A percentile compares a stretch with the other conserved stretches of the same genome.
Evolutionary conservation across 2,888 invertebrate species (phyloP).

Genomic region (Cephonodes hylas): DNA sequence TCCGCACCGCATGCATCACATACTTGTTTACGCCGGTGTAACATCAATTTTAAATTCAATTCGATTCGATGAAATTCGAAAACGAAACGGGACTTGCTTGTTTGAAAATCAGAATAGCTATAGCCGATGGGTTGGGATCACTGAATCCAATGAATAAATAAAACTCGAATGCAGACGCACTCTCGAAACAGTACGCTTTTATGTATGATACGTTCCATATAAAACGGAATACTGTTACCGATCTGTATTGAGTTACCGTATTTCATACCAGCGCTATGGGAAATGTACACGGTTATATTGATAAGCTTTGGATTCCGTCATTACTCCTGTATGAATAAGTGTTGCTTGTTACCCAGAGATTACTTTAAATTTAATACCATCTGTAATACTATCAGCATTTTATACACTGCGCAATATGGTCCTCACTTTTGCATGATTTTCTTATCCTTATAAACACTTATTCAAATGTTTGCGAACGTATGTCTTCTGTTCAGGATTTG

Average conservation of each 20-base stretch:
- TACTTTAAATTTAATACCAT: neutral
- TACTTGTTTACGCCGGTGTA: neutral
- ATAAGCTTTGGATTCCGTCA: neutral
- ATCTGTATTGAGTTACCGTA: slow-evolving; percentile 6
- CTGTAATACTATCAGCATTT: neutral
- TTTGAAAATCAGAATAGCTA: slow-evolving; percentile 38
- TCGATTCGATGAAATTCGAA: slow-evolving; percentile 25
- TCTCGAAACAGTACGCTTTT: slow-evolving; percentile 11
- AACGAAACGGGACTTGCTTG: slow-evolving; percentile 33
- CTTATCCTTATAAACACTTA: too few relatives aligned
- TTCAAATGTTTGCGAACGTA: too few relatives aligned
- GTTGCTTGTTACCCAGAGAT: neutral
- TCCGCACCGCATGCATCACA: neutral
- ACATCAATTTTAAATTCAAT: slow-evolving; percentile 32
- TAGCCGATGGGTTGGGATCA: slow-evolving; percentile 39
- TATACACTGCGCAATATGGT: too few relatives aligned
- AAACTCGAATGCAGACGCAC: slow-evolving; percentile 29
- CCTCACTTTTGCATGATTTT: too few relatives aligned
- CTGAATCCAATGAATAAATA: slow-evolving; percentile 48
- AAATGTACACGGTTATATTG: neutral
- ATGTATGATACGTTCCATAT: slow-evolving; percentile 7
- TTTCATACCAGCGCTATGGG: neutral
- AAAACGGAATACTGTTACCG: slow-evolving; percentile 4
- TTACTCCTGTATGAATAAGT: slow-evolving; percentile 8
- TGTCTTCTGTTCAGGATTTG: too few relatives aligned